Evolutionary conservation across 2,113 vertebrate genomes (phyloP).

Genomic region (Cottus gobio): DNA sequence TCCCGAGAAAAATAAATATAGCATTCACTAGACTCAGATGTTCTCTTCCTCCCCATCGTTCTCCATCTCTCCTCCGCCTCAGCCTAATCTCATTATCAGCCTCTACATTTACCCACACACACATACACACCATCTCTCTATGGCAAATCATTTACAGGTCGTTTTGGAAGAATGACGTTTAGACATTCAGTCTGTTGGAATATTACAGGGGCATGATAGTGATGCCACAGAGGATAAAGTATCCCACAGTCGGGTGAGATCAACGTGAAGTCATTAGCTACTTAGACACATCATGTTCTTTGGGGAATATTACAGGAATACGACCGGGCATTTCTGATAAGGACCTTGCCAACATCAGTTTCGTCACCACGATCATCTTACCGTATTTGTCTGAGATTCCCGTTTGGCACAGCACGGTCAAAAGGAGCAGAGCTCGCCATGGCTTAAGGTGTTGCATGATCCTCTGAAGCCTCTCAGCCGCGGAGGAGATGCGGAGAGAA

Average conservation of each 20-base stretch:
- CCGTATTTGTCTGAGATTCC: constrained; percentile 76
- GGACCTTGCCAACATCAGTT: background rate
- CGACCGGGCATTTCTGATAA: background rate
- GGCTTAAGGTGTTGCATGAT: constrained; percentile 73
- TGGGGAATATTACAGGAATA: background rate
- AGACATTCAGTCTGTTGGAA: background rate
- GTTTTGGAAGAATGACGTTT: background rate
- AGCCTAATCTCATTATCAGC: constrained; percentile 22
- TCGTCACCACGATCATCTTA: constrained; percentile 43
- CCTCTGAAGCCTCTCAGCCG: constrained; percentile 40
- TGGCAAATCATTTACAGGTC: background rate
- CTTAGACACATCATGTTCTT: constrained; percentile 3
- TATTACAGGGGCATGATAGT: background rate
- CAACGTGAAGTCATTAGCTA: constrained; percentile 12
- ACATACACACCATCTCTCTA: background rate
- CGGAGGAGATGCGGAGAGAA: constrained; percentile 35
- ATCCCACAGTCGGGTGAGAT: constrained; percentile 2
- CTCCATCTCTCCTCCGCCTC: constrained; percentile 18
- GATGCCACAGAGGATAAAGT: constrained; percentile 9
- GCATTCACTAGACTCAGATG: background rate
- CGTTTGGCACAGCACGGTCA: constrained; percentile 56
- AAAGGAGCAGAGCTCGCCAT: constrained; percentile 74
- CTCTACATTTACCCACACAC: background rate
- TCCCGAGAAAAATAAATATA: background rate
- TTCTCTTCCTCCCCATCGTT: background rate